Conservation (phyloP, 2,797 vertebrate genomes). For the Tokudaia tokunoshimensis region DNA sequence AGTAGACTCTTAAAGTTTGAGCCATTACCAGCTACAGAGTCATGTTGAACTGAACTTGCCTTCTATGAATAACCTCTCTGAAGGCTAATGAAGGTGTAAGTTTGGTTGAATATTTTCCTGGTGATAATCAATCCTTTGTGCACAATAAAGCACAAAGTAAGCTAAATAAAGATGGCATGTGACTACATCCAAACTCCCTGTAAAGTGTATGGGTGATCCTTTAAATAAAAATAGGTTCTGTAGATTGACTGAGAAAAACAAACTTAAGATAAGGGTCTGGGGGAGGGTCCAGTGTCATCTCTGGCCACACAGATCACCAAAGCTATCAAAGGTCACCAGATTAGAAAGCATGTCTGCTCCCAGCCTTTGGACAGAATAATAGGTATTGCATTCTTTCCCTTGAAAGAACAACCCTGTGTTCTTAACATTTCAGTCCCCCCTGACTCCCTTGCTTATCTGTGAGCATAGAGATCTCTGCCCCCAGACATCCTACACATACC, state of each 20-base stretch:
- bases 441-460: neutral
- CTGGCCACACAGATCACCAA: neutral
- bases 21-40: neutral
- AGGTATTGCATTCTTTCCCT: neutral
- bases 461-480: neutral
- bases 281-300: too few species aligned
- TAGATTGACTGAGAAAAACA: neutral
- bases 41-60: neutral
- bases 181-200: neutral
- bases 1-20: neutral
- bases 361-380: neutral
- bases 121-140: neutral
- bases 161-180: neutral
- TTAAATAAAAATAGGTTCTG: neutral
- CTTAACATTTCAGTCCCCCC: neutral
- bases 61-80: neutral
- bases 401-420: neutral
- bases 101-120: neutral
- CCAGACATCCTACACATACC: neutral
- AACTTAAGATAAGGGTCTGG: neutral
- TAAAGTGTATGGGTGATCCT: neutral
- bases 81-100: neutral
- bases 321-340: neutral
- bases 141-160: neutral
- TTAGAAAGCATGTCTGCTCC: neutral